These are phyloP conservation scores for Limenitis camilla DNA, from an alignment of 2,888 invertebrate species.

Conservation along the genomic window DNA sequence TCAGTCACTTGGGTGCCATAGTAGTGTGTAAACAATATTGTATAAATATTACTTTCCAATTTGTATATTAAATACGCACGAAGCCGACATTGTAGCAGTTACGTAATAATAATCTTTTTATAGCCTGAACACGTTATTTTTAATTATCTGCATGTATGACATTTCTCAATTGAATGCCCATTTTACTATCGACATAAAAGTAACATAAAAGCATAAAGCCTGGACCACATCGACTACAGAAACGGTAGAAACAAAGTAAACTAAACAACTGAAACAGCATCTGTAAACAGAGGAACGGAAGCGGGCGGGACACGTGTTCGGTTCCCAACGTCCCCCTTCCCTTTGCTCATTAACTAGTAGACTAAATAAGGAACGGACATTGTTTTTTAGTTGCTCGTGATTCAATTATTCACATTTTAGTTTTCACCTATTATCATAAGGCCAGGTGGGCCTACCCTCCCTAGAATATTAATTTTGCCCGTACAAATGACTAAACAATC, in stretches of 20 bases:
- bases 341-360: conserved; percentile 39
- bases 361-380: conserved; percentile 37
- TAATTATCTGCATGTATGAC: not conserved
- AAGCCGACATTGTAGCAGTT: too few relatives aligned
- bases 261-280: conserved; percentile 21
- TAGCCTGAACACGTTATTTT: not conserved
- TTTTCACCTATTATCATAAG: not conserved
- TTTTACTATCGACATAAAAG: conserved; percentile 19
- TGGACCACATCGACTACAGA: conserved; percentile 16
- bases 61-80: too few relatives aligned
- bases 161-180: conserved; percentile 7
- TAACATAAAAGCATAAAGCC: conserved; percentile 14
- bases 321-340: conserved; percentile 37
- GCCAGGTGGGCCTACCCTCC: not conserved
- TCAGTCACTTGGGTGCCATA: too few relatives aligned
- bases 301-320: conserved; percentile 48
- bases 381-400: conserved; percentile 16
- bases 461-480: not conserved
- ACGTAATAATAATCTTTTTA: not conserved
- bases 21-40: not conserved
- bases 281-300: conserved; percentile 43
- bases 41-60: not conserved
- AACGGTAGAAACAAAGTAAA: conserved; percentile 23
- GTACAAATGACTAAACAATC: too few relatives aligned
- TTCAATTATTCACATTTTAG: conserved; percentile 10